Base-by-base conservation (phyloP, 2,113 vertebrate genomes). In the Protobothrops flavoviridis region DNA sequence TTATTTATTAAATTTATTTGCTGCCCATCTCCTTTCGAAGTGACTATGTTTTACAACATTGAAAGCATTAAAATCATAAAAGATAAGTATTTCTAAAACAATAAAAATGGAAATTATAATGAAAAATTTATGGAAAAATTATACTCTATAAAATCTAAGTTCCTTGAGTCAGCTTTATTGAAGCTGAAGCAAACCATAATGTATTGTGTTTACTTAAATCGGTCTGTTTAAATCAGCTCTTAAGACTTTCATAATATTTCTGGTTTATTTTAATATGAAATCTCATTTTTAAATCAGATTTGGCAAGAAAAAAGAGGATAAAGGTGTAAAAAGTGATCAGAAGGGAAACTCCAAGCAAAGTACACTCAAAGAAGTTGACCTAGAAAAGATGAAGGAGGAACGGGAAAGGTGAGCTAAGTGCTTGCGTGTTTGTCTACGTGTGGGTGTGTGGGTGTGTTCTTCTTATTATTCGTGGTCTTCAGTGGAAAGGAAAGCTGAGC, bases 271-370 rank as follows among this genome's bases (percentile, higher is more conserved):
- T 90, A 69, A 81, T 92, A 91, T 93, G n/a, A 81, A 39, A n/a
- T 94, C 93, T 93, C 48, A 21, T 97, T 26, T 95, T 45, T 96
- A 94, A 50, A 95, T 89, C 96, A 99, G 99, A 96, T 99, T 99
- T 95, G 98, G 98, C 50, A 99, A 99, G 98, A 99, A 98, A 96
- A 99, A 98, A 94, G 99, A 99, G 15, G 98, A 99, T 85, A 99
- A 98, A 97, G 95, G 94, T 55, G 98, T 98, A 5, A 99, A 99
- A 96, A 59, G 93, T 1, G 98, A 99, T 89, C 98, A 98, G 85
- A 99, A 99, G 94, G 96, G 91, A 9, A 87, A 95, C 50, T 95
- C 95, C 91, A 98, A 98, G 95, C 98, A 97, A 0, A 97, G 97
- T n/a, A 13, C 96, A 3, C 97, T 98, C 91, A 98, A 96, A 90